Evolutionary conservation across 2,113 vertebrate genomes (phyloP).

Genomic region (Pteruthius melanotis): DNA sequence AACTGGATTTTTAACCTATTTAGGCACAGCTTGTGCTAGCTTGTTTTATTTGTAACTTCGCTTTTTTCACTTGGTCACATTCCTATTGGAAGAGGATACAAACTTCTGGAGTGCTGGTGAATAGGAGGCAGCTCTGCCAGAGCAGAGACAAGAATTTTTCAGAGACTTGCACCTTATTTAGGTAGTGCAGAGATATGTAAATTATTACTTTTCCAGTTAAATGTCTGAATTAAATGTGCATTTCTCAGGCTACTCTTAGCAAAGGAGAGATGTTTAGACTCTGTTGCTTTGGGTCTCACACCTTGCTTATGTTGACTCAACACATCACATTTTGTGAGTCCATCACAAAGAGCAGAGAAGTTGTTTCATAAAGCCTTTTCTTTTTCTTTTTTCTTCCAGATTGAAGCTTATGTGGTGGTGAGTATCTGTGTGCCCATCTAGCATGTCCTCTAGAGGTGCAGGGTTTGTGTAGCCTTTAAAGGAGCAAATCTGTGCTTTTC

Average conservation of each 20-base stretch:
- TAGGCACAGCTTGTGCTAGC: background rate
- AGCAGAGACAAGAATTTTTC: background rate
- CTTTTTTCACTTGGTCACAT: background rate
- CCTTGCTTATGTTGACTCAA: background rate
- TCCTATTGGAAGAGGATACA: background rate
- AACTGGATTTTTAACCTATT: background rate
- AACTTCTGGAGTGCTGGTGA: background rate
- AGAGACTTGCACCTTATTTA: background rate
- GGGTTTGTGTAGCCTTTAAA: background rate
- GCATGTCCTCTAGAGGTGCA: background rate
- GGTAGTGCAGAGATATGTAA: background rate
- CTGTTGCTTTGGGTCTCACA: background rate
- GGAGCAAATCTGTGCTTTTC: background rate
- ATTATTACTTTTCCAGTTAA: background rate
- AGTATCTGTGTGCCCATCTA: conserved; percentile 64
- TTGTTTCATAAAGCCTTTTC: background rate
- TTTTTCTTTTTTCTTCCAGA: conserved; percentile 72
- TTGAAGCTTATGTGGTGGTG: conserved; percentile 90
- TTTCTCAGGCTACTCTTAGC: background rate
- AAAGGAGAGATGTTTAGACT: background rate
- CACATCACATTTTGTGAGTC: no score
- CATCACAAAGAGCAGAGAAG: background rate
- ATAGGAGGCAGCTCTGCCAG: background rate
- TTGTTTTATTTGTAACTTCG: background rate
- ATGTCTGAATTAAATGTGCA: background rate